These are phyloP conservation scores for Andricus quercusramuli DNA, from an alignment of 2,888 invertebrate genomes.

Conservation along the genomic window DNA sequence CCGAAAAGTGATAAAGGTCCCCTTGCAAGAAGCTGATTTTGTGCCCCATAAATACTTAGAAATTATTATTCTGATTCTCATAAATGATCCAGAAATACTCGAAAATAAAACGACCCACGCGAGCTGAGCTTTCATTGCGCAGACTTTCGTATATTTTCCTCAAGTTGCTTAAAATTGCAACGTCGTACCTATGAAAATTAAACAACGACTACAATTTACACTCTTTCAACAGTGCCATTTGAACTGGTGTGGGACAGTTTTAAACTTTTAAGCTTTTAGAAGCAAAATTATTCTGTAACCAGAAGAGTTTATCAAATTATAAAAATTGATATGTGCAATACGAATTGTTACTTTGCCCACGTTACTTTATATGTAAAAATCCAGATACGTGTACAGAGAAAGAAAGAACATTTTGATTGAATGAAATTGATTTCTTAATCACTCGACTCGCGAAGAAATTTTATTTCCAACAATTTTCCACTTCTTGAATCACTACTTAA, in stretches of 20 bases:
- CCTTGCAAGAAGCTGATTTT: neutral
- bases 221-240: slow-evolving; percentile 11
- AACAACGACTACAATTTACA: slow-evolving; percentile 4
- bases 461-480: neutral
- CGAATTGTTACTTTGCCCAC: too few species aligned
- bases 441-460: too few species aligned
- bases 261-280: neutral
- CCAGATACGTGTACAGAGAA: too few species aligned
- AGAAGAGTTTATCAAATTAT: neutral
- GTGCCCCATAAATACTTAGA: neutral
- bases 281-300: neutral
- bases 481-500: neutral
- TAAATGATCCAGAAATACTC: neutral
- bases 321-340: neutral
- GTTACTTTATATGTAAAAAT: too few species aligned
- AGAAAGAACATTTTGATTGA: too few species aligned
- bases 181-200: neutral
- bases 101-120: neutral
- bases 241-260: slow-evolving; percentile 4
- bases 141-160: slow-evolving; percentile 15
- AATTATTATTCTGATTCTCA: slow-evolving; percentile 9
- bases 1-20: neutral
- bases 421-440: too few species aligned
- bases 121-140: neutral
- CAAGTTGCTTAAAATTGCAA: neutral